Base-by-base conservation (phyloP, 2,797 vertebrate species). In the Phataginus tricuspis region DNA sequence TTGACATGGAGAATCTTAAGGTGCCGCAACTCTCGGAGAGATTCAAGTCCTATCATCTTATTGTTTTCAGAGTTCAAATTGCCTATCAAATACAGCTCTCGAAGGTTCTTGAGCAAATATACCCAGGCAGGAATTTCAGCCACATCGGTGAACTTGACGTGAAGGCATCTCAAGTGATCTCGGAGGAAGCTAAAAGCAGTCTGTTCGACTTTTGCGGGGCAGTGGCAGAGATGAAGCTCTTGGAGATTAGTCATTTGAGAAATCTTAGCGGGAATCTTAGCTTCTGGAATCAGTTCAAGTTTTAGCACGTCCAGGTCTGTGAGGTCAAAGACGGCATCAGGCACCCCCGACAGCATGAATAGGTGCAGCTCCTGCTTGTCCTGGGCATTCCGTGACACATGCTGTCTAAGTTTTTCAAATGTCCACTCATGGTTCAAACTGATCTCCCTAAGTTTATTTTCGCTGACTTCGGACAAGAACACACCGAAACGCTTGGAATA, bases 1-100 rank as follows among this genome's bases (percentile, higher is more conserved):
- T 99, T 99, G 87, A 99, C 99, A 0, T 99, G 99, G 91, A 99
- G 98, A 96, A 99, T 98, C 98, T 99, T 99, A 90, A 99, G 98
- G 98, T 99, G 99, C 97, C 99, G 99, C 95, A 99, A 97, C 96
- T 99, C 99, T 98, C 99, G 98, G 89, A 99, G 99, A 94, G 99
- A 99, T 94, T 99, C 99, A 0, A 99, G 99, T 95, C 99, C 99
- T 39, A 99, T 99, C 99, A 99, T 99, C 98, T 99, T 99, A 98
- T 99, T 99, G 97, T 99, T 99, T 98, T 99, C 99, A 5, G 99
- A 99, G 99, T 99, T 99, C 98, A 99, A 98, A 93, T 99, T 99
- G 95, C 99, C 99, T 92, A 99, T 98, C 96, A 99, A 98, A 97
- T 99, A 99, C 78, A 99, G 97, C 97, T 99, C 99, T 61, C 99